Evolutionary conservation across 2,888 invertebrate species (phyloP).

Genomic region (Conops quadrifasciatus): DNA sequence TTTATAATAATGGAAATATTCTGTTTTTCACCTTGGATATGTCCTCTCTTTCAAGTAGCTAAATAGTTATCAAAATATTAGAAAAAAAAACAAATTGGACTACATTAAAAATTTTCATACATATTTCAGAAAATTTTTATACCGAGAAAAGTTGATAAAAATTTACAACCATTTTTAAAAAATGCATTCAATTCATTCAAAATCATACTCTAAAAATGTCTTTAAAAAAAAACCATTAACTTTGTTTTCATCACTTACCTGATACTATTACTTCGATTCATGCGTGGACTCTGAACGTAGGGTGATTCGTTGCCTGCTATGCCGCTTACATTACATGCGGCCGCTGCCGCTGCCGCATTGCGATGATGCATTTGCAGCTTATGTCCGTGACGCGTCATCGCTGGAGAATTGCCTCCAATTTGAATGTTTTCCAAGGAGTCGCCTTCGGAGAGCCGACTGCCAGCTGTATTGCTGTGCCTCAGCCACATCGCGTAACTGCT

Average conservation of each 20-base stretch:
- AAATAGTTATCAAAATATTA: slow-evolving; percentile 28
- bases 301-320: slow-evolving; percentile 57
- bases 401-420: slow-evolving; percentile 71
- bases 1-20: no score
- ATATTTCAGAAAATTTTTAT: no score
- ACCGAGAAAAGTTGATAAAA: background rate
- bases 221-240: background rate
- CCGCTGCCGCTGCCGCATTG: slow-evolving; percentile 43
- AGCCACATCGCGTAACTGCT: slow-evolving; percentile 88
- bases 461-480: slow-evolving; percentile 84
- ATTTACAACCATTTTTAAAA: background rate
- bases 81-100: background rate
- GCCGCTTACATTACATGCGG: slow-evolving; percentile 37
- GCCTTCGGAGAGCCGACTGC: slow-evolving; percentile 84
- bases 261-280: slow-evolving; percentile 91
- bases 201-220: background rate
- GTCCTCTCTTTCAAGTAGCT: slow-evolving; percentile 94
- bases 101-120: no score
- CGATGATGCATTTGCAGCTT: slow-evolving; percentile 61
- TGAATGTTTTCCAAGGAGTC: slow-evolving; percentile 87
- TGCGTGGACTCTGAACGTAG: slow-evolving; percentile 70
- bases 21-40: slow-evolving; percentile 77
- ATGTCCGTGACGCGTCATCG: slow-evolving; percentile 68
- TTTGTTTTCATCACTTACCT: slow-evolving; percentile 71
- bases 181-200: background rate